Evolutionary conservation across 2,113 vertebrate genomes (phyloP), one percentile per base, ranked within the genome.

Genomic region (Willisornis vidua): DNA sequence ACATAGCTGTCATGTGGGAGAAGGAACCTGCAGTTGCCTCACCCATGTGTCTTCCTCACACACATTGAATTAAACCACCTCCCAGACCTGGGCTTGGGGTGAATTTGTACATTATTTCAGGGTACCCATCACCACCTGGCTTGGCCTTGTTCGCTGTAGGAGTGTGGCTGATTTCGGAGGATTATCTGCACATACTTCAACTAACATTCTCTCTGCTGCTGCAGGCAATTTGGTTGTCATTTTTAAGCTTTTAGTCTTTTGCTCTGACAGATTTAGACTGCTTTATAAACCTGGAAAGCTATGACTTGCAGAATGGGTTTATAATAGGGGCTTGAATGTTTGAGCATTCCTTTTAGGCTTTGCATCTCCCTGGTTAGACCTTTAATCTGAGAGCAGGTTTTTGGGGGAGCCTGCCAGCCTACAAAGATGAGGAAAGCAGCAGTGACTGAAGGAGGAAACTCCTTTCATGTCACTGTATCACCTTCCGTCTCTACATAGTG

Each of bases 41-140:
- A 6, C 55, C 39, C 9, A 1, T 24, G 57, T 1, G 2, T 59
- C 19, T 13, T 87, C 61, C 76, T 75, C 77, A 29, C n/a, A 29
- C 1, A 1, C 28, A 13, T 3, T 0, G 4, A 74, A 48, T 46
- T 37, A 77, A 90, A 70, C 19, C 51, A 62, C 13, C 26, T 58
- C 31, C 31, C 0, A 1, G n/a, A 39, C 13, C 7, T 10, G 11
- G 55, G n/a, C 31, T 67, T 0, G 0, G 22, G 31, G 26, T 10
- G 37, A 45, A 65, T 51, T 22, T 39, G 73, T 85, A 41, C 9
- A 10, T 55, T 63, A 51, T 85, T 58, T 87, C 77, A 82, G 91
- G 43, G 54, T 41, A 11, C 20, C 20, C 43, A 39, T 77, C n/a
- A 41, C 29, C 57, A 74, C 35, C 12, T 1, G 7, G 41, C 46